phyloP scores from a whole-genome alignment of 2,888 invertebrate species.

The Caenorhabditis sinica region DNA sequence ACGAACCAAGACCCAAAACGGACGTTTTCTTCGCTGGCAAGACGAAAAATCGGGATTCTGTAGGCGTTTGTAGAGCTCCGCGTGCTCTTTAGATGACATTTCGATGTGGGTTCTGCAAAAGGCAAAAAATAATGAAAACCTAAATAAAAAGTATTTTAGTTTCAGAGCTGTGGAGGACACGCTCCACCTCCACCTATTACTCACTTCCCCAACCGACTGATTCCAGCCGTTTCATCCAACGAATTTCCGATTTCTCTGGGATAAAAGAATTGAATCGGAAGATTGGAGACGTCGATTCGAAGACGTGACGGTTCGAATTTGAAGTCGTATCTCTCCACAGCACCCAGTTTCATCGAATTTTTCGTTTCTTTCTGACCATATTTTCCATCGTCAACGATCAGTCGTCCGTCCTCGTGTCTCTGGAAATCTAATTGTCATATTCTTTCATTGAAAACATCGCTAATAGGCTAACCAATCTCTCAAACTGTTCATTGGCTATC shows the following conservation, averaged over 20 bases:
- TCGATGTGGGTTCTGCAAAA: constrained; percentile 36
- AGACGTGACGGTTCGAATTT: constrained; percentile 56
- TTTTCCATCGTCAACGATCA: constrained; percentile 55
- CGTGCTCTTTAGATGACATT: constrained; percentile 56
- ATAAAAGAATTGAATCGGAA: constrained; percentile 34
- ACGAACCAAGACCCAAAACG: constrained; percentile 40
- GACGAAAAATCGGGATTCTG: constrained; percentile 39
- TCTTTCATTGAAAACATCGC: background rate
- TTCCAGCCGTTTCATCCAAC: constrained; percentile 11
- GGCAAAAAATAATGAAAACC: too few relatives aligned
- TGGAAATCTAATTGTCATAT: constrained; percentile 3
- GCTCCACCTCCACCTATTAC: background rate
- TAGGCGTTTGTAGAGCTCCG: constrained; percentile 35
- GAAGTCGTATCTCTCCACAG: constrained; percentile 63
- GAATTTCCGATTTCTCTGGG: constrained; percentile 33
- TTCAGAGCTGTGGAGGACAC: too few relatives aligned
- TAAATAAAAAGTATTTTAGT: too few relatives aligned
- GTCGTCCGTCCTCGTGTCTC: constrained; percentile 55
- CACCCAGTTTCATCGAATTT: constrained; percentile 33
- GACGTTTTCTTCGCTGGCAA: constrained; percentile 29
- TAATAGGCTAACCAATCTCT: constrained; percentile 35
- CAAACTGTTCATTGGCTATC: constrained; percentile 45
- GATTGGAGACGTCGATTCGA: constrained; percentile 25
- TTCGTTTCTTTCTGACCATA: constrained; percentile 45
- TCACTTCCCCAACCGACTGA: constrained; percentile 32